phyloP scores from a whole-genome alignment of 2,797 vertebrate genomes.

The Meriones psammophilus region DNA sequence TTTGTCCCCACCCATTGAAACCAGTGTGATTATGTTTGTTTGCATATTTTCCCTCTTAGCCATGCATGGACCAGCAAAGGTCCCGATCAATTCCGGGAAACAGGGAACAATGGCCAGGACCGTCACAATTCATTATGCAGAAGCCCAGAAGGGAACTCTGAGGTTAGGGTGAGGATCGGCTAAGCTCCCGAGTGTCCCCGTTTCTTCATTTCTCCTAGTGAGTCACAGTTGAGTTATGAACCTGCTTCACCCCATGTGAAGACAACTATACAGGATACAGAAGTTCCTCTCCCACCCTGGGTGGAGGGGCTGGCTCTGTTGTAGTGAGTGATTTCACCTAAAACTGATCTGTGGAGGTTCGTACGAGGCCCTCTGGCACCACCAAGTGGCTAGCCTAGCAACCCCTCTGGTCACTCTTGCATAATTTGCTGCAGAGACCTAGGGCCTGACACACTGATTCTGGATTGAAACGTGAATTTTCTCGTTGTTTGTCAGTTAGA shows the following conservation, averaged over 20 bases:
- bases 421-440: no score
- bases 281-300: no score
- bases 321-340: rapidly evolving
- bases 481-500: not conserved
- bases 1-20: not conserved
- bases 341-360: rapidly evolving
- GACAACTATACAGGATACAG: not conserved
- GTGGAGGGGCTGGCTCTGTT: rapidly evolving
- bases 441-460: not conserved
- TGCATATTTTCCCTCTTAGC: not conserved
- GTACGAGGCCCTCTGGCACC: conserved; percentile 37
- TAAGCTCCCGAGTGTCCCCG: not conserved
- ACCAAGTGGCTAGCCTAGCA: not conserved
- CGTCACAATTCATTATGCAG: not conserved
- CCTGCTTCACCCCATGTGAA: rapidly evolving
- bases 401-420: rapidly evolving
- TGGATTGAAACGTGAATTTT: not conserved
- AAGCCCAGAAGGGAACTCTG: not conserved
- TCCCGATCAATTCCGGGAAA: not conserved
- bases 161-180: not conserved
- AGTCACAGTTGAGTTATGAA: no score
- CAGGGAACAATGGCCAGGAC: not conserved
- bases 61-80: not conserved
- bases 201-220: not conserved
- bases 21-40: rapidly evolving